Conservation (phyloP, 2,888 invertebrate species). For the Gortyna flavago region DNA sequence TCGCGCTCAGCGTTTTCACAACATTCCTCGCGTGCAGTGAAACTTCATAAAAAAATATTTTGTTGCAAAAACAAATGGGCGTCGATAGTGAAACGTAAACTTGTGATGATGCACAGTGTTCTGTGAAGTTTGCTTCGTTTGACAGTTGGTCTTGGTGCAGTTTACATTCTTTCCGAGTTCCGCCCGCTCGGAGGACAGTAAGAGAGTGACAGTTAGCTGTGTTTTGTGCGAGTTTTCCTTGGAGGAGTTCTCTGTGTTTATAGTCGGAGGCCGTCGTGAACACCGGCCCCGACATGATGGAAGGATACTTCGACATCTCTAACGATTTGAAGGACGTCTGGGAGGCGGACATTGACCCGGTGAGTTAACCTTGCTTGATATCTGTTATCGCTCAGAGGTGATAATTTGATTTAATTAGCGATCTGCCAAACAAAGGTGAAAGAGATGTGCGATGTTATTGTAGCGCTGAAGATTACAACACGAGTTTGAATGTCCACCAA, state of each 20-base stretch:
- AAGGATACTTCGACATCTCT: conserved; percentile 94
- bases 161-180: conserved; percentile 78
- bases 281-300: conserved; percentile 92
- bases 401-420: conserved; percentile 61
- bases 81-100: conserved; percentile 86
- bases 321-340: conserved; percentile 94
- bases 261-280: conserved; percentile 81
- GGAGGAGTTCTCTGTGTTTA: conserved; percentile 76
- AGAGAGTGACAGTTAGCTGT: conserved; percentile 83
- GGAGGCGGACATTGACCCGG: conserved; percentile 96
- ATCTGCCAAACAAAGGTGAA: conserved; percentile 39
- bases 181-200: conserved; percentile 78
- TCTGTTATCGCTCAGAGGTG: conserved; percentile 77
- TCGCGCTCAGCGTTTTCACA: conserved; percentile 63
- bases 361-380: conserved; percentile 90
- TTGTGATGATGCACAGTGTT: conserved; percentile 84
- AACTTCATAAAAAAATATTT: conserved; percentile 82
- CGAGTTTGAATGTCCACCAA: conserved; percentile 32
- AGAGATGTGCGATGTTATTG: conserved; percentile 39
- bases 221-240: conserved; percentile 80
- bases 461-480: conserved; percentile 31
- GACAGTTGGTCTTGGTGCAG: conserved; percentile 74
- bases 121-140: conserved; percentile 72
- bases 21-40: conserved; percentile 85
- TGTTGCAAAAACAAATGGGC: conserved; percentile 86